phyloP scores from a whole-genome alignment of 2,113 vertebrate genomes.

The Elephas maximus region DNA sequence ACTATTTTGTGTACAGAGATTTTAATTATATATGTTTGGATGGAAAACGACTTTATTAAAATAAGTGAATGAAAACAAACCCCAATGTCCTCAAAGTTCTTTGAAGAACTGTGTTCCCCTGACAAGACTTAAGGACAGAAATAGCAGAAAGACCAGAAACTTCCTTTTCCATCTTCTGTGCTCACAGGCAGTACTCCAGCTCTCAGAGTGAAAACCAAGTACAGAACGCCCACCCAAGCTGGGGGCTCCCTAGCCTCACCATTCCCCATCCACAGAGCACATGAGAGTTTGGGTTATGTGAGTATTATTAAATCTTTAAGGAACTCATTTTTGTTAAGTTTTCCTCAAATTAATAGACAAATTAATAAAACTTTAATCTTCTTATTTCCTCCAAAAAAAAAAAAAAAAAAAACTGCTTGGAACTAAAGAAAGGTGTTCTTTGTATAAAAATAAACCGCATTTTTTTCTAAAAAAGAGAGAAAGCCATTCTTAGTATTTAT shows the following conservation, averaged over 20 bases:
- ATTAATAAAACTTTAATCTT: conserved; percentile 30
- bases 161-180: neutral
- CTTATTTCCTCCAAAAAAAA: neutral
- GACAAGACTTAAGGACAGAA: neutral
- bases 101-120: neutral
- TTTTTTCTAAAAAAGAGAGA: conserved; percentile 52
- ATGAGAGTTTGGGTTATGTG: neutral
- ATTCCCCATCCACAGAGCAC: neutral
- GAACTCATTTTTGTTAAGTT: conserved; percentile 16
- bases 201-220: conserved; percentile 33
- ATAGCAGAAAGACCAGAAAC: conserved; percentile 26
- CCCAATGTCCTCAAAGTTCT: neutral
- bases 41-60: conserved; percentile 39
- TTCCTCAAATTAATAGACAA: conserved; percentile 37
- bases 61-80: conserved; percentile 37
- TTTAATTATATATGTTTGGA: conserved; percentile 59
- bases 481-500: neutral
- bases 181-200: neutral
- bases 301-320: neutral
- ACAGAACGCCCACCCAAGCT: neutral
- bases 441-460: conserved; percentile 7
- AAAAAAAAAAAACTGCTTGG: neutral
- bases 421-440: conserved; percentile 45
- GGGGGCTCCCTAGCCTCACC: neutral
- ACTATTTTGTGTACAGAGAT: conserved; percentile 27